Base-by-base conservation (phyloP, 2,888 invertebrate species). In the Hirtodrosophila confusa region DNA sequence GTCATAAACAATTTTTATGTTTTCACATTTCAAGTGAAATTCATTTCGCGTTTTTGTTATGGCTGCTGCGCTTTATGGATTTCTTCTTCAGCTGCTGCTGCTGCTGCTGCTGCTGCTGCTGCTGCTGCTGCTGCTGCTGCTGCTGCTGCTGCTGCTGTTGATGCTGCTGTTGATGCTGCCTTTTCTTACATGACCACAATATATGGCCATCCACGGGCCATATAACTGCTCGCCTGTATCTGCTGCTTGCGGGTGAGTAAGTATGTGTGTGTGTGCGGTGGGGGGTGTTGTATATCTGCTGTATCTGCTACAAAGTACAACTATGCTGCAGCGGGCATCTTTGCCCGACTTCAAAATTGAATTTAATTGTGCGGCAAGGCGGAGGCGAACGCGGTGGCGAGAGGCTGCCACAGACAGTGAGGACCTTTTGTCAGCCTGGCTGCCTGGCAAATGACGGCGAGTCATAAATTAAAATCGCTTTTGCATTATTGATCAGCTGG, bases 1-100 rank as follows among this genome's bases (percentile, higher is more conserved):
- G 86, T 84, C 82, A 83, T 83, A 83, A 83, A 83, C 84, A 83
- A 83, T 86, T 83, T 83, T 83, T 83, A 83, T 83, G 86, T 75
- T 86, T 83, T 86, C 86, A 86, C 86, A 86, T 83, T 83, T 86
- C 82, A 86, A 83, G 82, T 80, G 86, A 83, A 83, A 83, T 83
- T 83, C 86, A 83, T 83, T 83, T 86, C 84, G 82, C 86, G 84
- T 80, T 82, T 79, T 86, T 86, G 86, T 86, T 86, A 80, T 86
- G 82, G 86, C 80, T 83, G 86, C 82, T 86, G 86, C 82, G 84
- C 77, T 77, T 77, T 77, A 78, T 75, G 78, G 77, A 78, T 77
- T 78, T 75, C 78, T 68, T 75, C 69, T 72, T 61, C 60, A 31
- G 57, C 64, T 64, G 27, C 63, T 35, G 36, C 29, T 56, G 39